Evolutionary conservation across 2,797 vertebrate species (phyloP).

Genomic region (Enteromius fasciolatus): DNA sequence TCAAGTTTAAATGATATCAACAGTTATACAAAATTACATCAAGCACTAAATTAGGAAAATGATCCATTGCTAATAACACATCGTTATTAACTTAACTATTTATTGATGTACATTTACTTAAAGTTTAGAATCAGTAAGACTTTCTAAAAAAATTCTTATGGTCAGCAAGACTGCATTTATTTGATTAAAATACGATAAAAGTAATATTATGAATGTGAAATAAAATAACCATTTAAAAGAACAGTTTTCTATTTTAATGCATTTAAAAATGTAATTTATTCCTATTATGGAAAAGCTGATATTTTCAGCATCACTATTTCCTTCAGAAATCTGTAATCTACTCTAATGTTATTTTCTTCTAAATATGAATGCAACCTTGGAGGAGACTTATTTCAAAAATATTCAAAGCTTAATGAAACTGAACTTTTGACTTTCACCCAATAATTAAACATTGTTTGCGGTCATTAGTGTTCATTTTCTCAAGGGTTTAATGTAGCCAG

Average conservation of each 20-base stretch:
- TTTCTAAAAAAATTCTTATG: background rate
- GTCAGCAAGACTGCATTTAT: background rate
- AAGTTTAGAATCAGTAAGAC: background rate
- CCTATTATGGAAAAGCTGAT: background rate
- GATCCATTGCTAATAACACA: background rate
- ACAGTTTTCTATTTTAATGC: too few relatives aligned
- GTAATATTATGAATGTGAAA: too few relatives aligned
- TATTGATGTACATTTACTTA: background rate
- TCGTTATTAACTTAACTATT: background rate
- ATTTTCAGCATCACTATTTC: background rate
- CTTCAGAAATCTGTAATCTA: background rate
- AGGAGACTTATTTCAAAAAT: background rate
- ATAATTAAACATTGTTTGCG: background rate
- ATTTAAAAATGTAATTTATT: background rate
- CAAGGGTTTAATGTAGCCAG: background rate
- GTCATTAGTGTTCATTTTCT: background rate
- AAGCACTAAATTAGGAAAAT: background rate
- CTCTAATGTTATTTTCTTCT: too few relatives aligned
- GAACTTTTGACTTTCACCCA: background rate
- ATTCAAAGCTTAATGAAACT: background rate
- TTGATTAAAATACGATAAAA: background rate
- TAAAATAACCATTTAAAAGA: too few relatives aligned
- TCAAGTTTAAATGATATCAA: background rate
- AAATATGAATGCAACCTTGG: too few relatives aligned
- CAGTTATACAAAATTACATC: too few relatives aligned